phyloP scores from a whole-genome alignment of 2,113 vertebrate genomes.

The human (Homo sapiens) region DNA sequence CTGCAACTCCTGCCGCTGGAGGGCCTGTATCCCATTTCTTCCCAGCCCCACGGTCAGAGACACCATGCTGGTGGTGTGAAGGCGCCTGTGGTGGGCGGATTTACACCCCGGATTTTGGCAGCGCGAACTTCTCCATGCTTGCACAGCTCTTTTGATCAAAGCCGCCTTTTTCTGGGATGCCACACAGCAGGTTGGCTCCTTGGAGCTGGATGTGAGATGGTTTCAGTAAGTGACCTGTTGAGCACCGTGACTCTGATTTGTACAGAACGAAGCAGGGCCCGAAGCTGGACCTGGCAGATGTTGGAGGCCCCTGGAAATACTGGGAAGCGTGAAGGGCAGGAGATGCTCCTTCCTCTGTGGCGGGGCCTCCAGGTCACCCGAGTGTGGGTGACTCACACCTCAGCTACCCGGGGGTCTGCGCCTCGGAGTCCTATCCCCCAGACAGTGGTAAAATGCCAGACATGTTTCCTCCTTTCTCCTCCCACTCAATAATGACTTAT shows the following conservation, averaged over 20 bases:
- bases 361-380: fast-evolving
- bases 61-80: neutral
- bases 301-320: too few relatives aligned
- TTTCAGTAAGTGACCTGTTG: fast-evolving
- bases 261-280: neutral
- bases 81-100: fast-evolving
- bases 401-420: fast-evolving
- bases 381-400: fast-evolving
- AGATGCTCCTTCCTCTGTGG: fast-evolving
- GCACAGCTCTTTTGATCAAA: neutral
- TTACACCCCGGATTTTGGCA: fast-evolving
- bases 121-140: fast-evolving
- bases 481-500: neutral
- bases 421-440: fast-evolving
- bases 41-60: neutral
- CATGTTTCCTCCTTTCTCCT: neutral
- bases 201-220: neutral
- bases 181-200: neutral
- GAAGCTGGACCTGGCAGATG: fast-evolving
- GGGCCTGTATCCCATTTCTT: neutral
- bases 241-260: fast-evolving
- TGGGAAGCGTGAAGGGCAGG: neutral
- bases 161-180: neutral
- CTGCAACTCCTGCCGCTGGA: neutral
- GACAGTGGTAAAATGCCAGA: neutral